These are phyloP conservation scores for Psococerastis gibbosa DNA, from an alignment of 2,888 invertebrate species.

Conservation along the genomic window DNA sequence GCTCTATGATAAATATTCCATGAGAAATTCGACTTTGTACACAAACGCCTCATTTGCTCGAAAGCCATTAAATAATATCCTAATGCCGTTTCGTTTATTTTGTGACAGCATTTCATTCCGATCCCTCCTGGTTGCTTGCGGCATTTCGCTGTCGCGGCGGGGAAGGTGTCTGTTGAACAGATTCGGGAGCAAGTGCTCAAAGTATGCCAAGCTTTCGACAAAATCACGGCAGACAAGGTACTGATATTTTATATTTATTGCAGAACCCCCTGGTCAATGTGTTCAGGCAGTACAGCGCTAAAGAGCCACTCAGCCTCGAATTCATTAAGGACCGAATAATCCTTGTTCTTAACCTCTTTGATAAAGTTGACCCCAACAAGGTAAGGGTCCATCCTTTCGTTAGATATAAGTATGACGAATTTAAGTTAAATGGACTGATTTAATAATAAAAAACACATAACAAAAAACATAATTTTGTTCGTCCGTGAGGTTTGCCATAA, in stretches of 20 bases:
- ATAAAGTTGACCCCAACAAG: conserved; percentile 88
- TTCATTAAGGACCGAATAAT: conserved; percentile 76
- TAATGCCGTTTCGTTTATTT: not conserved
- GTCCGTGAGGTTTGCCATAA: too few relatives aligned
- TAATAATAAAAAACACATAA: too few relatives aligned
- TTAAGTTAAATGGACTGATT: too few relatives aligned
- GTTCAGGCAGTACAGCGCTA: conserved; percentile 17
- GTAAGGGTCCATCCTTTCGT: too few relatives aligned
- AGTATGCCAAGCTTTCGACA: conserved; percentile 77
- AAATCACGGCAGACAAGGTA: conserved; percentile 75
- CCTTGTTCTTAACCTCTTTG: conserved; percentile 90
- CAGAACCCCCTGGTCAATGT: conserved; percentile 30
- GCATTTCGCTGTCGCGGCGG: conserved; percentile 1
- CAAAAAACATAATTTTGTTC: too few relatives aligned
- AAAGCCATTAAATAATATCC: not conserved
- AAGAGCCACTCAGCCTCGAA: conserved; percentile 45
- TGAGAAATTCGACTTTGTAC: too few relatives aligned
- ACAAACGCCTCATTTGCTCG: not conserved
- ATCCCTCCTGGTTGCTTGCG: not conserved
- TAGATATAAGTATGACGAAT: too few relatives aligned
- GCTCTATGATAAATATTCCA: too few relatives aligned
- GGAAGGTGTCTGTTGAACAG: conserved; percentile 21
- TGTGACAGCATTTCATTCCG: conserved; percentile 5
- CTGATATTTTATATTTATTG: conserved; percentile 28
- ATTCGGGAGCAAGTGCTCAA: conserved; percentile 66